Conservation (phyloP, 2,888 invertebrate species). For the Tipula unca region DNA sequence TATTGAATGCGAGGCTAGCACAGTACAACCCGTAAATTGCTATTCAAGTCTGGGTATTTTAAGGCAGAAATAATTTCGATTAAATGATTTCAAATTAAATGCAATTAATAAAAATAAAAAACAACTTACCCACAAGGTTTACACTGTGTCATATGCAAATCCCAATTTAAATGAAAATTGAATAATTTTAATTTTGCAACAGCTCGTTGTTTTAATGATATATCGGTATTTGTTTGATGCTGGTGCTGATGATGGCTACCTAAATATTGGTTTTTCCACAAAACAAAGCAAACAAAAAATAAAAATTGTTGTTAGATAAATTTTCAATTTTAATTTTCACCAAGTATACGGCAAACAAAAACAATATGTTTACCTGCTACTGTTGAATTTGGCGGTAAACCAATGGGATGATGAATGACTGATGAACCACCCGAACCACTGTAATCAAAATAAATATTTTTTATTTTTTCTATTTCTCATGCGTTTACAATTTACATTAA, state of each 20-base stretch:
- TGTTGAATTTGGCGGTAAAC: neutral
- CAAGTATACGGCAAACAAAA: neutral
- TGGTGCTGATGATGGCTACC: slow-evolving; percentile 25
- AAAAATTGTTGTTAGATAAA: neutral
- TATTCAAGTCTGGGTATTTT: too few relatives aligned
- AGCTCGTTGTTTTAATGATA: slow-evolving; percentile 40
- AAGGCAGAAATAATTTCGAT: too few relatives aligned
- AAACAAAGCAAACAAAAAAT: neutral
- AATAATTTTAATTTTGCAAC: slow-evolving; percentile 43
- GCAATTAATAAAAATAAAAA: too few relatives aligned
- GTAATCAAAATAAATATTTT: neutral
- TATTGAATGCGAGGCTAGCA: too few relatives aligned
- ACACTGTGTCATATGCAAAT: slow-evolving; percentile 43
- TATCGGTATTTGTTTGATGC: slow-evolving; percentile 23
- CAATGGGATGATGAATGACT: slow-evolving; percentile 1
- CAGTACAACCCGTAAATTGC: too few relatives aligned
- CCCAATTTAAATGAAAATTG: slow-evolving; percentile 43
- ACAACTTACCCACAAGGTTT: slow-evolving; percentile 42
- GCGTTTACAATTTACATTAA: neutral
- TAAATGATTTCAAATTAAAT: too few relatives aligned
- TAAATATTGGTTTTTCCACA: neutral
- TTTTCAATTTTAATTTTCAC: neutral
- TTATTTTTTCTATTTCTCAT: neutral
- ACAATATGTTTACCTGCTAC: neutral
- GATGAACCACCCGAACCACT: neutral